Evolutionary conservation across 2,113 vertebrate species (phyloP).

Genomic region (Podarcis cretensis): DNA sequence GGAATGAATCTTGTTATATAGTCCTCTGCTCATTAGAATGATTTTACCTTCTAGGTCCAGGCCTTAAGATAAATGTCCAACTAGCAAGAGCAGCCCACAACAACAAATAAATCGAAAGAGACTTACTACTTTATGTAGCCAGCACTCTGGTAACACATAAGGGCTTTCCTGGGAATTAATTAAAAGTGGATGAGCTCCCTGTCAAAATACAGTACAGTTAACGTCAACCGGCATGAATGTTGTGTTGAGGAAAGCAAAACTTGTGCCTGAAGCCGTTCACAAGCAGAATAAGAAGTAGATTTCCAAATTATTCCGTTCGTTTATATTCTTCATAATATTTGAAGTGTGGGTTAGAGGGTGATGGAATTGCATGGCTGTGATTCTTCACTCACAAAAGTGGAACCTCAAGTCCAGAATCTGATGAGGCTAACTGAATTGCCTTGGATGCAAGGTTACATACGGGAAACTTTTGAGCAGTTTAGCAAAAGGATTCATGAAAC

Average conservation of each 20-base stretch:
- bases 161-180: slow-evolving; percentile 36
- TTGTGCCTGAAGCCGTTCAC: slow-evolving; percentile 18
- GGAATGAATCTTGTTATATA: neutral
- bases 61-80: neutral
- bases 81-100: neutral
- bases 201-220: neutral
- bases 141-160: neutral
- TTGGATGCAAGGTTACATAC: neutral
- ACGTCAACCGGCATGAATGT: neutral
- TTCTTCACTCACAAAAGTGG: neutral
- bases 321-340: neutral
- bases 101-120: slow-evolving; percentile 21
- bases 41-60: neutral
- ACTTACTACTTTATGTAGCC: neutral
- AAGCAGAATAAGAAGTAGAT: slow-evolving; percentile 24
- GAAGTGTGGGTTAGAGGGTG: neutral
- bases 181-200: slow-evolving; percentile 17
- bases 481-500: neutral
- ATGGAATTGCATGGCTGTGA: neutral
- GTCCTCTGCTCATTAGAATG: neutral
- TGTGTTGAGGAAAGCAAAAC: slow-evolving; percentile 23
- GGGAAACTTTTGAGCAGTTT: neutral
- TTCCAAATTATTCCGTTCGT: neutral
- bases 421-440: neutral
- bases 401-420: neutral